Evolutionary conservation across 1,140 invertebrate genomes (phyloP).

Genomic region (Nymphalis io): DNA sequence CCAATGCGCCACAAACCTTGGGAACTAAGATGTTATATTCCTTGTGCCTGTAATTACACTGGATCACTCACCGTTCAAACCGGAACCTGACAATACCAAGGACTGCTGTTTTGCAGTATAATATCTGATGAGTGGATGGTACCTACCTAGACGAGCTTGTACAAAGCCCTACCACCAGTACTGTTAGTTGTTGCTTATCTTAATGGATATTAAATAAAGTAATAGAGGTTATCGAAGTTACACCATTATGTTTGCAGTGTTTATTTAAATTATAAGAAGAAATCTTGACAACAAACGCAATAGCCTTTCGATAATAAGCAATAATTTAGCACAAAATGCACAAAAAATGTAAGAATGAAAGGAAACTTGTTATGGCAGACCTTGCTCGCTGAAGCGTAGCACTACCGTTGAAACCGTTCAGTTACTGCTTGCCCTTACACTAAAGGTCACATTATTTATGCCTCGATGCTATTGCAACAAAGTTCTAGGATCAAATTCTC

Average conservation of each 20-base stretch:
- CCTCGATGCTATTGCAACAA: slow-evolving; percentile 23
- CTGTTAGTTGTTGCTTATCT: too few relatives aligned
- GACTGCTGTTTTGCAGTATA: too few relatives aligned
- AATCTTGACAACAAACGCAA: neutral
- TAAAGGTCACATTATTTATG: slow-evolving; percentile 41
- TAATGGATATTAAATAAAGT: too few relatives aligned
- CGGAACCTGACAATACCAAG: too few relatives aligned
- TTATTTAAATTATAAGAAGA: neutral
- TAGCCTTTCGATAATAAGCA: slow-evolving; percentile 6
- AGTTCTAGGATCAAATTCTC: slow-evolving; percentile 34
- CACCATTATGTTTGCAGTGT: too few relatives aligned
- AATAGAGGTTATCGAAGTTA: neutral
- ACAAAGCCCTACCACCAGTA: too few relatives aligned
- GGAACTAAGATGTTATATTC: too few relatives aligned
- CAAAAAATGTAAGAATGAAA: slow-evolving; percentile 25
- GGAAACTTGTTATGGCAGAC: slow-evolving; percentile 31
- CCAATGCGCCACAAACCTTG: too few relatives aligned
- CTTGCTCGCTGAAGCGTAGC: slow-evolving; percentile 33
- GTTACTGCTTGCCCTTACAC: slow-evolving; percentile 23
- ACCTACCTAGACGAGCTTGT: too few relatives aligned
- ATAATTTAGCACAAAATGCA: slow-evolving; percentile 15
- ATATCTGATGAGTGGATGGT: too few relatives aligned
- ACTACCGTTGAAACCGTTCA: slow-evolving; percentile 35
- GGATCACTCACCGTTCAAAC: too few relatives aligned
- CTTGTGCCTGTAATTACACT: too few relatives aligned